These are phyloP conservation scores for Neomicropteryx cornuta DNA, from an alignment of 1,140 invertebrate genomes.

Conservation along the genomic window DNA sequence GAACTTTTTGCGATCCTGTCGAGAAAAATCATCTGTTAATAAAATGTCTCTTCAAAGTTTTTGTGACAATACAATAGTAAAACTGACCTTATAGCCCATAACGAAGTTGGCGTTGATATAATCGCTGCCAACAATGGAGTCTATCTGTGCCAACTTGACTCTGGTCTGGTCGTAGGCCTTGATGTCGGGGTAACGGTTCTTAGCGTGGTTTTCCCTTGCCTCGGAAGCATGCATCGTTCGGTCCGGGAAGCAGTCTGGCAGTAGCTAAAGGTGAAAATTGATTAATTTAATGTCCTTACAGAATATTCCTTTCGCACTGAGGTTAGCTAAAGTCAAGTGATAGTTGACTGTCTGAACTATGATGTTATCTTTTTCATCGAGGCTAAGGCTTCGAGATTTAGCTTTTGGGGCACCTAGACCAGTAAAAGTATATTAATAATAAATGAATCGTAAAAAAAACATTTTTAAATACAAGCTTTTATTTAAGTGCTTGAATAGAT, in stretches of 20 bases:
- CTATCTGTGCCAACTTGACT: conserved; percentile 64
- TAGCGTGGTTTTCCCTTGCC: conserved; percentile 74
- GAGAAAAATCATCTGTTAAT: background rate
- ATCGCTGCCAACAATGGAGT: conserved; percentile 67
- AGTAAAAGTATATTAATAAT: conserved; percentile 1
- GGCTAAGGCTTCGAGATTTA: no score
- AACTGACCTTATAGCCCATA: conserved; percentile 64
- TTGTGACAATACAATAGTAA: background rate
- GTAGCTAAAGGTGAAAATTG: conserved; percentile 33
- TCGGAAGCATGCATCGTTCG: conserved; percentile 78
- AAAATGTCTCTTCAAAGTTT: background rate
- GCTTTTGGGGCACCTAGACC: conserved; percentile 2
- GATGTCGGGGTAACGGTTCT: conserved; percentile 83
- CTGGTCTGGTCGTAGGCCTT: conserved; percentile 89
- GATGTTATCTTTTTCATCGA: no score
- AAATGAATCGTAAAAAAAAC: no score
- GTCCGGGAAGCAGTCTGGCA: conserved; percentile 79
- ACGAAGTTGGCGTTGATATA: conserved; percentile 94
- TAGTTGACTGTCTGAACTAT: no score
- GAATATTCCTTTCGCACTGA: no score
- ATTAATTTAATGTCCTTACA: no score
- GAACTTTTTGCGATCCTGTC: conserved; percentile 77
- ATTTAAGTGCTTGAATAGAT: no score
- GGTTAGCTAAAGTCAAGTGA: no score
- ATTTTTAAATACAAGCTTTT: no score